Conservation (phyloP, 1,140 invertebrate genomes). For the Maconellicoccus hirsutus region DNA sequence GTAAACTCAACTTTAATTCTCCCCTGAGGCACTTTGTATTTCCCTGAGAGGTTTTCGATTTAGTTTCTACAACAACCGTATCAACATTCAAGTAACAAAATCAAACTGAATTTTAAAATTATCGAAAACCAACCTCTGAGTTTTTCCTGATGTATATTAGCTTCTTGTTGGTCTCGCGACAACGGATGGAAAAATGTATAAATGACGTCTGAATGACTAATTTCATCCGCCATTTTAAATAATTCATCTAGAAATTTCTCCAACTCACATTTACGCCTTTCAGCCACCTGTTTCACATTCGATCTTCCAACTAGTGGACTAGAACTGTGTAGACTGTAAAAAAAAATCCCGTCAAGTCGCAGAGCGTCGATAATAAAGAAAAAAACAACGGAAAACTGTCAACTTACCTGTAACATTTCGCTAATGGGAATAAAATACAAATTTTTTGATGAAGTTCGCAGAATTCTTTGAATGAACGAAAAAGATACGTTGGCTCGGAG, state of each 20-base stretch:
- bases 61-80: background rate
- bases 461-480: constrained; percentile 92
- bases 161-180: constrained; percentile 76
- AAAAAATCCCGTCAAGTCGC: too few relatives aligned
- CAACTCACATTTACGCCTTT: constrained; percentile 74
- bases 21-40: constrained; percentile 35
- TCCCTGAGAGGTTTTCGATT: background rate
- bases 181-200: constrained; percentile 98
- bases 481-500: constrained; percentile 71
- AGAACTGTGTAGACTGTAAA: constrained; percentile 48
- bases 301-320: constrained; percentile 74
- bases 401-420: constrained; percentile 63
- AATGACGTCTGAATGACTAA: constrained; percentile 88
- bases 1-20: constrained; percentile 70
- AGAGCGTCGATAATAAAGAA: background rate
- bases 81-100: background rate
- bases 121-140: constrained; percentile 34
- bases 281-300: constrained; percentile 88
- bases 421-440: constrained; percentile 79
- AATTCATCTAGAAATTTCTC: constrained; percentile 75
- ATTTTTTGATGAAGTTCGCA: constrained; percentile 92
- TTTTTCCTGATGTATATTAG: constrained; percentile 44
- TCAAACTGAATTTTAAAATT: too few relatives aligned
- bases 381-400: background rate
- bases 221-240: constrained; percentile 79